Conservation (phyloP, 2,888 invertebrate genomes). For the Ephialtes manifestator region DNA sequence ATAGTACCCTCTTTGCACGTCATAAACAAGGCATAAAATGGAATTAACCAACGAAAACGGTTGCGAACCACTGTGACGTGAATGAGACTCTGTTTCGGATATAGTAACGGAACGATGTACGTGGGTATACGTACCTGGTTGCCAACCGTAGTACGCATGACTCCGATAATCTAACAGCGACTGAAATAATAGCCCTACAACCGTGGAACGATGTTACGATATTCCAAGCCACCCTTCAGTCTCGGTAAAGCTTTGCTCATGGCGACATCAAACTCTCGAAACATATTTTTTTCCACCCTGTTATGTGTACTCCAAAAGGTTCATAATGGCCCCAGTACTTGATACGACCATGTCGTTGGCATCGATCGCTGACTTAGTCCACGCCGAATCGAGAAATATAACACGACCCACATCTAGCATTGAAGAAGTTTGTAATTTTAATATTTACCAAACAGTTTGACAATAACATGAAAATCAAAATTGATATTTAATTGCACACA, state of each 20-base stretch:
- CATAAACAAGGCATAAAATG: neutral
- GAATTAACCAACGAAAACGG: neutral
- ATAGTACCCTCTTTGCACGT: neutral
- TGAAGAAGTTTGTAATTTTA: constrained; percentile 41
- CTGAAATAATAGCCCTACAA: constrained; percentile 17
- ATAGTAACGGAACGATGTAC: neutral
- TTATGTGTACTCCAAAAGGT: constrained; percentile 12
- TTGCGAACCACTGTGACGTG: constrained; percentile 24
- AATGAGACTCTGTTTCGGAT: neutral
- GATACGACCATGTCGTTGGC: constrained; percentile 62
- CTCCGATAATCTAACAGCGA: constrained; percentile 16
- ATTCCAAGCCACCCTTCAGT: constrained; percentile 9
- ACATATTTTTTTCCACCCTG: neutral
- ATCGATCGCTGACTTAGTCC: constrained; percentile 68
- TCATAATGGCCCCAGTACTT: constrained; percentile 62
- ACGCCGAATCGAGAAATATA: constrained; percentile 47
- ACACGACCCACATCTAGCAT: constrained; percentile 53
- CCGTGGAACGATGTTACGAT: neutral
- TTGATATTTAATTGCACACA: neutral
- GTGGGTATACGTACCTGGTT: constrained; percentile 59
- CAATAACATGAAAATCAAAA: neutral
- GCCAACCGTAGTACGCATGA: constrained; percentile 57
- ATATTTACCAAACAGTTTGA: constrained; percentile 21
- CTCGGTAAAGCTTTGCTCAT: neutral
- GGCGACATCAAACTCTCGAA: constrained; percentile 12